Evolutionary conservation across 2,888 invertebrate species (phyloP).

Genomic region (Exocentrus adspersus): DNA sequence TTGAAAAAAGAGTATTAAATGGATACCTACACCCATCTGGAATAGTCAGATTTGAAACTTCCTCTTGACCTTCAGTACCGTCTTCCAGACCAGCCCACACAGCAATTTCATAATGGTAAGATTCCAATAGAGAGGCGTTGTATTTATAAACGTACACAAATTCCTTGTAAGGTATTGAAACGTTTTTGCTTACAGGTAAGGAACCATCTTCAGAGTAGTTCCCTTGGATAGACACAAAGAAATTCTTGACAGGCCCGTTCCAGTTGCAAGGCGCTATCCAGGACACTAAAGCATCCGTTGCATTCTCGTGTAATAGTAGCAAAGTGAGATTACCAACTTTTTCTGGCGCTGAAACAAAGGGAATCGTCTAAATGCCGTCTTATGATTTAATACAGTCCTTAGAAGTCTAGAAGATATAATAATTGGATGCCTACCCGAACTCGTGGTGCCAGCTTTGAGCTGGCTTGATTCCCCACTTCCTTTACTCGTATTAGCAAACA

Average conservation of each 20-base stretch:
- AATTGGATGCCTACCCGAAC: slow-evolving; percentile 14
- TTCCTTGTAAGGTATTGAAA: neutral
- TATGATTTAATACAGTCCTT: too few relatives aligned
- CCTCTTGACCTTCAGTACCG: slow-evolving; percentile 11
- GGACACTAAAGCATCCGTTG: slow-evolving; percentile 6
- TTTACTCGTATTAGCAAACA: slow-evolving; percentile 13
- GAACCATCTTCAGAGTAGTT: slow-evolving; percentile 24
- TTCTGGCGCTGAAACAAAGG: slow-evolving; percentile 26
- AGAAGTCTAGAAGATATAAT: too few relatives aligned
- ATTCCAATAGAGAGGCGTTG: slow-evolving; percentile 2
- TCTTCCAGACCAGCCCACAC: slow-evolving; percentile 21
- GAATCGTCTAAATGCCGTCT: too few relatives aligned
- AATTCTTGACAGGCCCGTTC: slow-evolving; percentile 20
- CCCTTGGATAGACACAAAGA: neutral
- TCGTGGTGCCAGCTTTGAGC: neutral
- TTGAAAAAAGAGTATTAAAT: too few relatives aligned
- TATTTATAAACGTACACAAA: neutral
- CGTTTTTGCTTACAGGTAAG: neutral
- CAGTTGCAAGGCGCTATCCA: slow-evolving; percentile 31
- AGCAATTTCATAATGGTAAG: slow-evolving; percentile 22
- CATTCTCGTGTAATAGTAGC: slow-evolving; percentile 1
- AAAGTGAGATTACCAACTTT: slow-evolving; percentile 12
- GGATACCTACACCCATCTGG: slow-evolving; percentile 35
- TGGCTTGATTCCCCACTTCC: neutral
- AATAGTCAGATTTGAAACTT: slow-evolving; percentile 6